Evolutionary conservation across 2,888 invertebrate genomes (phyloP).

Genomic region (Empis stercorea): DNA sequence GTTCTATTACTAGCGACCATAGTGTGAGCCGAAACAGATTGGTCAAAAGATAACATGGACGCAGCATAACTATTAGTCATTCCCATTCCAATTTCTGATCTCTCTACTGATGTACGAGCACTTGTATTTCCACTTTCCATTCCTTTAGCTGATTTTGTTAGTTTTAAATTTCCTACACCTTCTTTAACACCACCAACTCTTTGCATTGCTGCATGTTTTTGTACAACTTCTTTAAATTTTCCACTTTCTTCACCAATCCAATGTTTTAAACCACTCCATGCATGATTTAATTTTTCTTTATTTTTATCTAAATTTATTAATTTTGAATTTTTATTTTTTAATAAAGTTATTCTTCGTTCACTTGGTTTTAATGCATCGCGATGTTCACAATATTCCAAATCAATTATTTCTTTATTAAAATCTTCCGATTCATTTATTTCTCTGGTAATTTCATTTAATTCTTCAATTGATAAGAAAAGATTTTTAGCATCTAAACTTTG

Average conservation of each 20-base stretch:
- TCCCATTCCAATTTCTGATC: background rate
- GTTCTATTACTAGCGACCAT: constrained; percentile 1
- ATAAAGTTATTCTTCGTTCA: constrained; percentile 31
- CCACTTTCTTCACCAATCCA: constrained; percentile 35
- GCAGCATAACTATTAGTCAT: constrained; percentile 7
- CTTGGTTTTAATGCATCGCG: constrained; percentile 32
- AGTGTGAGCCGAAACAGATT: constrained; percentile 6
- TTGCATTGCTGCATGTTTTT: constrained; percentile 31
- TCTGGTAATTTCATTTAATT: constrained; percentile 32
- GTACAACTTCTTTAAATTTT: constrained; percentile 31
- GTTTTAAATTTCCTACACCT: background rate
- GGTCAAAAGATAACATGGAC: constrained; percentile 7
- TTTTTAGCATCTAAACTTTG: constrained; percentile 33
- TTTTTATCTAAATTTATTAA: constrained; percentile 31
- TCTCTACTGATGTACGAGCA: background rate
- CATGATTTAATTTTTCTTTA: constrained; percentile 31
- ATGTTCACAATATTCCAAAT: constrained; percentile 34
- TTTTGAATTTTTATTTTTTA: constrained; percentile 33
- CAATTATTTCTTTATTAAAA: constrained; percentile 31
- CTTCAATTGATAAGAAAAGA: constrained; percentile 34
- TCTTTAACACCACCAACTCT: constrained; percentile 20
- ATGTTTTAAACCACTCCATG: constrained; percentile 34
- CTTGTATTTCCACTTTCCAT: background rate
- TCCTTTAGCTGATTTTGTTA: background rate
- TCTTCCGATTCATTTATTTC: constrained; percentile 35